These are phyloP conservation scores for Gracilinanus agilis DNA, from an alignment of 2,113 vertebrate genomes.

Conservation along the genomic window DNA sequence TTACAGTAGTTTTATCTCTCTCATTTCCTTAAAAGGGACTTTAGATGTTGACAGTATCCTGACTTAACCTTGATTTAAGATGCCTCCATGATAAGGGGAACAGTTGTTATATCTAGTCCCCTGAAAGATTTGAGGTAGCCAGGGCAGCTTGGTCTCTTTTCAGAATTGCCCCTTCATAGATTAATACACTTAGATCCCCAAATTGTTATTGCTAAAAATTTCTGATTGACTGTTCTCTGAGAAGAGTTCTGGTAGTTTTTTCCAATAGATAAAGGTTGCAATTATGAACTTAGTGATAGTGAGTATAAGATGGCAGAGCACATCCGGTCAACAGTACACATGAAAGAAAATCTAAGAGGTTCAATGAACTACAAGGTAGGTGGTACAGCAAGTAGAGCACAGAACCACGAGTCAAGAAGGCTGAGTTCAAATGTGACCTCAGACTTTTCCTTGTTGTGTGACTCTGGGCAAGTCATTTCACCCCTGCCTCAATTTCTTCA, in stretches of 20 bases:
- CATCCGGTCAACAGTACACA: neutral
- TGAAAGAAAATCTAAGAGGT: neutral
- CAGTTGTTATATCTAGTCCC: neutral
- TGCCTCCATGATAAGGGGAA: neutral
- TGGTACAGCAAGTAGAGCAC: neutral
- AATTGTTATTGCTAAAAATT: neutral
- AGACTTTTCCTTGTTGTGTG: neutral
- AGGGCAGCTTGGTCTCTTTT: neutral
- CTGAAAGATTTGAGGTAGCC: neutral
- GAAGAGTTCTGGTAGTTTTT: neutral
- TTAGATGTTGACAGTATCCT: neutral
- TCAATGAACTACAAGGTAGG: neutral
- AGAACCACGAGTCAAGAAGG: neutral
- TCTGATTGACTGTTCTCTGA: neutral
- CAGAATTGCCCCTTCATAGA: neutral
- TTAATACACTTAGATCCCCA: neutral
- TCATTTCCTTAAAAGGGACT: neutral
- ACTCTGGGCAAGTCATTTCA: neutral
- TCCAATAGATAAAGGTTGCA: neutral
- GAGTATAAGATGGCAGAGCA: neutral
- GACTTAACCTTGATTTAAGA: neutral
- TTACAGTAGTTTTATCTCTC: neutral
- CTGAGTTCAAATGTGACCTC: neutral
- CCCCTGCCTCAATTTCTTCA: neutral
- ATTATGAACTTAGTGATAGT: neutral